Conservation (phyloP, 1,140 invertebrate species). For the Charaxes varanes region DNA sequence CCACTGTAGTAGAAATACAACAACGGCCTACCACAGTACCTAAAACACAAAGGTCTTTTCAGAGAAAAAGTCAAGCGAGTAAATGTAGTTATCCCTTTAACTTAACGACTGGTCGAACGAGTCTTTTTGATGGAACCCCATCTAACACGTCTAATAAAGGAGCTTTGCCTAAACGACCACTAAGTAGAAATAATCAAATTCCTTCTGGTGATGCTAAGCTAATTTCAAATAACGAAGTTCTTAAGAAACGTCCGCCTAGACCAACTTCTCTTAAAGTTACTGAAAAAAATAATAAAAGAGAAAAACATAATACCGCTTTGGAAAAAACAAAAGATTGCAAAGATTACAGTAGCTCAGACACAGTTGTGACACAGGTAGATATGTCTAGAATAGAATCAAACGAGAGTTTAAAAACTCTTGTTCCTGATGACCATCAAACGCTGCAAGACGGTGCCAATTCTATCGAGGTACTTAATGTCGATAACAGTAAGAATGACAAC, state of each 20-base stretch:
- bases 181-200: slow-evolving; percentile 36
- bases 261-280: slow-evolving; percentile 47
- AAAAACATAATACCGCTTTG: slow-evolving; percentile 29
- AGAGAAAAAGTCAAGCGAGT: slow-evolving; percentile 45
- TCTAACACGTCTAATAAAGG: slow-evolving; percentile 28
- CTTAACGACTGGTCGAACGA: slow-evolving; percentile 64
- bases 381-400: slow-evolving; percentile 66
- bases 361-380: slow-evolving; percentile 69
- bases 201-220: slow-evolving; percentile 46
- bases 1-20: slow-evolving; percentile 76
- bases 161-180: slow-evolving; percentile 34
- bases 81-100: slow-evolving; percentile 73
- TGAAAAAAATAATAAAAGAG: slow-evolving; percentile 45
- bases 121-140: slow-evolving; percentile 50
- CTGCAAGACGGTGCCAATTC: slow-evolving; percentile 75
- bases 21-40: slow-evolving; percentile 30
- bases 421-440: slow-evolving; percentile 48
- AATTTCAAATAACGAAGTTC: slow-evolving; percentile 32
- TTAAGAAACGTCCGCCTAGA: slow-evolving; percentile 42
- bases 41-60: slow-evolving; percentile 38
- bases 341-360: slow-evolving; percentile 72
- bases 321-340: slow-evolving; percentile 50
- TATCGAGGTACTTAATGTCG: slow-evolving; percentile 70
- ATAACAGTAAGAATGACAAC: slow-evolving; percentile 71
- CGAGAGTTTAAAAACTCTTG: slow-evolving; percentile 68